Evolutionary conservation across 2,888 invertebrate genomes (phyloP), one percentile per base, ranked within the genome.

Genomic region (Formica aserva): DNA sequence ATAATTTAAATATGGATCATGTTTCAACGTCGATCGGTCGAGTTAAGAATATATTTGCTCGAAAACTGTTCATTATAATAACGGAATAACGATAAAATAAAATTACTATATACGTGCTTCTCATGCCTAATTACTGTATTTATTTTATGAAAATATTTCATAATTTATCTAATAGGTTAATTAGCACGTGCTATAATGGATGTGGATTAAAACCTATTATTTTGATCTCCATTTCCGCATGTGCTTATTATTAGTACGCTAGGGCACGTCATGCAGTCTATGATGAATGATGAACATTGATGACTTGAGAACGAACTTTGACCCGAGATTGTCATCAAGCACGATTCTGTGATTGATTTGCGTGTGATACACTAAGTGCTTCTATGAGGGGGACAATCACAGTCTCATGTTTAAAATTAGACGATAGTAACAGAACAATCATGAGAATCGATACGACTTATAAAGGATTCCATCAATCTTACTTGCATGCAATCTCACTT

Each of bases 241-340:
- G 32, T 67, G 60, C 45, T 71, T 71, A 60, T 80, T 80, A 60
- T 71, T 35, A 45, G 41, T 69, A 78, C 45, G 57, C 6, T n/a
- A 11, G 41, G 45, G 57, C 41, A 22, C 57, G 45, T 80, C 57
- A 69, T 45, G 57, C 45, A 41, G 60, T 78, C 71, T 48, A 69
- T 71, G 60, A 80, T 80, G 78, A 71, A 69, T 71, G 60, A 80
- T 80, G 78, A 71, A 60, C 78, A 78, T 71, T 71, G 71, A 80
- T 80, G 78, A 80, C 78, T 80, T 80, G 78, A 80, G 78, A 80
- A 80, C 71, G 78, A 80, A 71, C 78, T 80, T 71, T 80, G 69
- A 60, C 35, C 78, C 71, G 78, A 48, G 71, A 80, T 80, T 80
- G 60, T 71, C 78, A 80, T 80, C 78, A 80, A 80, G 45, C 71